These are phyloP conservation scores for Gonioctena quinquepunctata DNA, from an alignment of 1,140 invertebrate species.

Conservation along the genomic window DNA sequence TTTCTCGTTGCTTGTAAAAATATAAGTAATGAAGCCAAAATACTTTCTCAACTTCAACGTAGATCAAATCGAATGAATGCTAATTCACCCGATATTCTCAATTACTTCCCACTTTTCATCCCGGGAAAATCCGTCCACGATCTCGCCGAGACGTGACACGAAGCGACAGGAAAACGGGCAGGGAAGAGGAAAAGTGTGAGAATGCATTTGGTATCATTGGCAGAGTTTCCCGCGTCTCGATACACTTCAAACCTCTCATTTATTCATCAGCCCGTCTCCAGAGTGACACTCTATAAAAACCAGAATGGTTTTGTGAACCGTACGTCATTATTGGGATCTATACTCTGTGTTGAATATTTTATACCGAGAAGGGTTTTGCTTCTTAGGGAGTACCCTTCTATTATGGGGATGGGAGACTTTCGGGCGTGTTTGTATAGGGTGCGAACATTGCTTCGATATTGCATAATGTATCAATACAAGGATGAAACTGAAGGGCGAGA, in stretches of 20 bases:
- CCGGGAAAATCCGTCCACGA: not conserved
- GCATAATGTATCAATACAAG: too few species aligned
- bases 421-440: not conserved
- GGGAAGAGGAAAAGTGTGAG: conserved; percentile 18
- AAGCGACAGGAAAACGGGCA: not conserved
- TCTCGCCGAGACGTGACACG: not conserved
- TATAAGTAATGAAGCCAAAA: too few species aligned
- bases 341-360: conserved; percentile 6
- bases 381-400: not conserved
- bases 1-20: too few species aligned
- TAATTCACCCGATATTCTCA: not conserved
- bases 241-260: conserved; percentile 33
- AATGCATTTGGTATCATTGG: not conserved
- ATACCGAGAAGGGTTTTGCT: conserved; percentile 1
- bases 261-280: conserved; percentile 25
- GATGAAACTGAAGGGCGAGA: too few species aligned
- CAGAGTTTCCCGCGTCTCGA: conserved; percentile 13
- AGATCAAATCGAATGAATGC: not conserved
- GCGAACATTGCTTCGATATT: too few species aligned
- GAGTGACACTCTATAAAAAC: conserved; percentile 8
- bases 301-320: conserved; percentile 3
- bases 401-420: not conserved
- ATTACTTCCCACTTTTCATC: not conserved
- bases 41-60: too few species aligned
- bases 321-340: conserved; percentile 1